These are phyloP conservation scores for Caranx melampygus DNA, from an alignment of 2,113 vertebrate genomes.

Conservation along the genomic window DNA sequence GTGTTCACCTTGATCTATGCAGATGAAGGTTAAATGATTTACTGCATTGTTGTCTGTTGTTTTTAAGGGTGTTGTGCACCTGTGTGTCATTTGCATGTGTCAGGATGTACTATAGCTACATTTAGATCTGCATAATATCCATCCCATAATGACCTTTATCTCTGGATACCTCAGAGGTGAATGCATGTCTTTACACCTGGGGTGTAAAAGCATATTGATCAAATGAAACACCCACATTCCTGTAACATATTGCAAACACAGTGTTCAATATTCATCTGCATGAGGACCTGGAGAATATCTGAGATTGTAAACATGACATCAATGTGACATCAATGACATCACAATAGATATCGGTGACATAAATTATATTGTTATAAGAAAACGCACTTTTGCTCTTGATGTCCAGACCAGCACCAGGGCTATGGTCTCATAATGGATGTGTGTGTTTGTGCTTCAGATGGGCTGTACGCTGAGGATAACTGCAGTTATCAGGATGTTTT, in stretches of 20 bases:
- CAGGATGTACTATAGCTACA: no score
- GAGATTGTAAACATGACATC: no score
- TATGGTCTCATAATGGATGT: background rate
- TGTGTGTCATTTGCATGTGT: background rate
- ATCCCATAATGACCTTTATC: conserved; percentile 32
- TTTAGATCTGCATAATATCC: background rate
- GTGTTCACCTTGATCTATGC: background rate
- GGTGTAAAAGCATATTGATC: no score
- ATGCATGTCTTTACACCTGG: no score
- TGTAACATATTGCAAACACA: no score
- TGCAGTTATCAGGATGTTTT: conserved; percentile 77
- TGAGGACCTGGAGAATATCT: no score
- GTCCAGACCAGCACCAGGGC: background rate
- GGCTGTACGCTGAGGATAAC: conserved; percentile 8
- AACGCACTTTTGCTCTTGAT: no score
- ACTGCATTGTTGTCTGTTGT: background rate
- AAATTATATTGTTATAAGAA: no score
- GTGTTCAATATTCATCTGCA: no score
- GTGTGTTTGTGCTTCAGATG: conserved; percentile 16
- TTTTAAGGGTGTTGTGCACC: background rate
- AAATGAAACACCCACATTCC: no score
- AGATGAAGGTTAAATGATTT: background rate
- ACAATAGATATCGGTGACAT: no score
- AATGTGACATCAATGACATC: no score
- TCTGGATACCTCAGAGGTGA: conserved; percentile 22